Evolutionary conservation across 2,888 invertebrate species (phyloP).

Genomic region (Pteria penguin): DNA sequence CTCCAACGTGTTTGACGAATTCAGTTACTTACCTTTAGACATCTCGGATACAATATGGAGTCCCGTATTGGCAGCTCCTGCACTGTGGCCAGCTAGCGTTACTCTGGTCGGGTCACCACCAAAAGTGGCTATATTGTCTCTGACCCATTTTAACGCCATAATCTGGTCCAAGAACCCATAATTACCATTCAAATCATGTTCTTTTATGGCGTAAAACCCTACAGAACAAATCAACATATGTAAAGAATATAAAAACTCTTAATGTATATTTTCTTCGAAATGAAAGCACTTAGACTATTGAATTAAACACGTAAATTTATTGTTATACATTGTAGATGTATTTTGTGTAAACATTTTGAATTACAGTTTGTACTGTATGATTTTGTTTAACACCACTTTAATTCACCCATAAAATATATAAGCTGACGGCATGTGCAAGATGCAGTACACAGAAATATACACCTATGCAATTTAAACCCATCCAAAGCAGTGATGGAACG

Average conservation of each 20-base stretch:
- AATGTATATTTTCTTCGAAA: neutral
- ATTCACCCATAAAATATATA: too few relatives aligned
- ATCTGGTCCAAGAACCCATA: conserved; percentile 55
- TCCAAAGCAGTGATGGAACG: too few relatives aligned
- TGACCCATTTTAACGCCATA: conserved; percentile 53
- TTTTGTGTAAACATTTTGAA: too few relatives aligned
- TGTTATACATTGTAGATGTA: too few relatives aligned
- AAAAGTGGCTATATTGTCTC: conserved; percentile 50
- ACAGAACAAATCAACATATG: too few relatives aligned
- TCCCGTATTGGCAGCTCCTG: conserved; percentile 56
- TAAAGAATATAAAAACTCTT: neutral
- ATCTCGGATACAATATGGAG: conserved; percentile 51
- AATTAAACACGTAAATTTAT: neutral
- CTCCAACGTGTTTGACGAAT: too few relatives aligned
- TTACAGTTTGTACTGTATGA: too few relatives aligned
- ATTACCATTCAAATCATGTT: conserved; percentile 50
- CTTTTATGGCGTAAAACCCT: conserved; percentile 41
- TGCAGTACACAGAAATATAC: too few relatives aligned
- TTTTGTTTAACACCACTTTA: too few relatives aligned
- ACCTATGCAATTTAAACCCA: too few relatives aligned
- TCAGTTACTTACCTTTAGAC: conserved; percentile 46
- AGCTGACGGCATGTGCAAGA: too few relatives aligned
- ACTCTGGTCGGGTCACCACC: conserved; percentile 53
- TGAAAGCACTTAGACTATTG: neutral
- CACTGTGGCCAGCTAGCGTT: conserved; percentile 59